Conservation (phyloP, 2,797 vertebrate genomes). For the Pogonophryne albipinna region DNA sequence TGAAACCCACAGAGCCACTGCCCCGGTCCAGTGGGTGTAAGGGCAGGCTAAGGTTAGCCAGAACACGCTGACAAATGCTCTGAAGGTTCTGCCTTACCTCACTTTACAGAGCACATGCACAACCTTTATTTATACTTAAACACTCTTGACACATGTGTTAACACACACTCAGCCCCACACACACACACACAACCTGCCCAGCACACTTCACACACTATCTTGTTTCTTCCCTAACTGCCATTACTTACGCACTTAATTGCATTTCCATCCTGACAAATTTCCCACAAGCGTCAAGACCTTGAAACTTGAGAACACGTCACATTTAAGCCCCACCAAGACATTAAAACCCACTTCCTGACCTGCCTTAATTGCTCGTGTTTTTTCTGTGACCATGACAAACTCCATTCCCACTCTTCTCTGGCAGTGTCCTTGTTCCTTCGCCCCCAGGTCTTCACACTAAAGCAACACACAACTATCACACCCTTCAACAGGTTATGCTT, state of each 20-base stretch:
- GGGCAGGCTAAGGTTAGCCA: conserved; percentile 81
- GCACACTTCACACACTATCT: conserved; percentile 82
- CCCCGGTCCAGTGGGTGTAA: conserved; percentile 69
- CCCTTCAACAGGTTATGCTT: conserved; percentile 23
- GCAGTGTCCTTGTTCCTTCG: conserved; percentile 44
- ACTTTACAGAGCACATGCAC: conserved; percentile 63
- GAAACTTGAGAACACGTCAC: conserved; percentile 70
- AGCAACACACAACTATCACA: conserved; percentile 35
- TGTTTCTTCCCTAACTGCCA: conserved; percentile 70
- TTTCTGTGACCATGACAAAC: conserved; percentile 49
- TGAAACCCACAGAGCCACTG: conserved; percentile 65
- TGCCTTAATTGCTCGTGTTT: conserved; percentile 48
- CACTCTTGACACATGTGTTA: conserved; percentile 59
- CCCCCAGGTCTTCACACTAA: conserved; percentile 18
- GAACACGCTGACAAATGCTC: conserved; percentile 76
- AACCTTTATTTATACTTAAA: conserved; percentile 56
- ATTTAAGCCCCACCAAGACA: conserved; percentile 63
- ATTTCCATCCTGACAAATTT: conserved; percentile 79
- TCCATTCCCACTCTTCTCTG: conserved; percentile 43
- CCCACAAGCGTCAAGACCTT: conserved; percentile 71
- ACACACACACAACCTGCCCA: conserved; percentile 57
- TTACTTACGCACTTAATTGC: conserved; percentile 74
- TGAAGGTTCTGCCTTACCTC: conserved; percentile 80
- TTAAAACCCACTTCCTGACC: conserved; percentile 43
- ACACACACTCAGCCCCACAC: conserved; percentile 9